Conservation (phyloP, 2,797 vertebrate species). For the Dipus sagitta region DNA sequence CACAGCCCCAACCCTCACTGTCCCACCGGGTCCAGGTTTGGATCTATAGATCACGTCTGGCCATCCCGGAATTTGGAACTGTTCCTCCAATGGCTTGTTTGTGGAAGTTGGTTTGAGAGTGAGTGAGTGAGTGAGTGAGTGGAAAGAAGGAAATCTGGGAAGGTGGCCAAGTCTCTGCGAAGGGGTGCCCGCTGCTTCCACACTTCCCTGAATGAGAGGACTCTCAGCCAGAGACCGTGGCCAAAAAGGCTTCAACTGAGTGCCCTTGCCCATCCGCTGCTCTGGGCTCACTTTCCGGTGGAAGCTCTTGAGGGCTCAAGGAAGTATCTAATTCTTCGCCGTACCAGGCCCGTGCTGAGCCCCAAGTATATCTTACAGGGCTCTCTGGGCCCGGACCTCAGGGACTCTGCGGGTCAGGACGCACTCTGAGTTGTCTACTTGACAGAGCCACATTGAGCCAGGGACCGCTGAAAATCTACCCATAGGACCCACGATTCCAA, state of each 20-base stretch:
- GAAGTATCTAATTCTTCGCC: background rate
- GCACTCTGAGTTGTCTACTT: constrained; percentile 74
- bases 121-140: background rate
- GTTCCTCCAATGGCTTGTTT: background rate
- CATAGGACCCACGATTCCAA: constrained; percentile 50
- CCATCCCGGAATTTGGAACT: background rate
- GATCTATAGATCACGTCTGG: background rate
- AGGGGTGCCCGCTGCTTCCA: background rate
- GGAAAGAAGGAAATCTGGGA: constrained; percentile 13
- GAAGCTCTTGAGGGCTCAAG: background rate
- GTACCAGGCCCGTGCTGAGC: no score
- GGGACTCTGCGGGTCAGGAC: background rate
- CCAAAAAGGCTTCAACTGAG: background rate
- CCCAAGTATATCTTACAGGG: no score
- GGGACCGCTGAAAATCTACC: constrained; percentile 69
- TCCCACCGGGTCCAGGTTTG: fast-evolving
- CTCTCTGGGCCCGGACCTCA: no score
- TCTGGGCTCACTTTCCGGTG: fast-evolving
- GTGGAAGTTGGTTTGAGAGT: background rate
- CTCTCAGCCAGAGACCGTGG: background rate
- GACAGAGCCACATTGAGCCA: constrained; percentile 53
- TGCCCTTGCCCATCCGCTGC: background rate
- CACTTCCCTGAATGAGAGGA: constrained; percentile 1
- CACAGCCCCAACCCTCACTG: background rate
- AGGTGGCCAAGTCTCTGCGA: background rate